Conservation (phyloP, 2,888 invertebrate genomes). For the Epirrhoe alternata region DNA sequence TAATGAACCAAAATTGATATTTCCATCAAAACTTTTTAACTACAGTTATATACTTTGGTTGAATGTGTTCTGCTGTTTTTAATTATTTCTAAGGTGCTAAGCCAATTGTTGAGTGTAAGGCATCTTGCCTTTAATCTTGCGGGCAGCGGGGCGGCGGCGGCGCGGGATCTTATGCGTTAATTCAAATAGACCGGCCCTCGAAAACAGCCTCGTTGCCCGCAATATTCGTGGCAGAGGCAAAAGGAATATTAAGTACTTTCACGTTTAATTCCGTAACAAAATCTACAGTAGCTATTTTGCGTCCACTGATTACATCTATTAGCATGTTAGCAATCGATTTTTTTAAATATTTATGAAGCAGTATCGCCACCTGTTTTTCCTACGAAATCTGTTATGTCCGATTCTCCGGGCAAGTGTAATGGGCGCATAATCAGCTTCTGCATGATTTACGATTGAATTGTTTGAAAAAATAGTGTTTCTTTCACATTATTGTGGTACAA, state of each 20-base stretch:
- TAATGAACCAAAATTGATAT: slow-evolving; percentile 15
- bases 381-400: background rate
- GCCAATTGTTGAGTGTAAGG: slow-evolving; percentile 32
- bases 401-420: background rate
- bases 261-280: background rate
- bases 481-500: slow-evolving; percentile 13
- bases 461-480: slow-evolving; percentile 7
- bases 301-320: too few relatives aligned
- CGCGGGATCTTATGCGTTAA: too few relatives aligned
- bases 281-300: background rate
- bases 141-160: too few relatives aligned
- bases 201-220: too few relatives aligned
- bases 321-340: too few relatives aligned
- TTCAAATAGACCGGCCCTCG: too few relatives aligned
- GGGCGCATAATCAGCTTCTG: background rate
- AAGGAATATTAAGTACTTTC: slow-evolving; percentile 23
- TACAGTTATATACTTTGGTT: slow-evolving; percentile 19
- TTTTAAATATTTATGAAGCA: too few relatives aligned
- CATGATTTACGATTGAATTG: background rate
- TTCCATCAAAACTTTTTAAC: slow-evolving; percentile 11
- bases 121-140: too few relatives aligned
- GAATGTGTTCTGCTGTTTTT: slow-evolving; percentile 16
- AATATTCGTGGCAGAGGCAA: too few relatives aligned
- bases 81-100: slow-evolving; percentile 24
- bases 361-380: background rate